Base-by-base conservation (phyloP, 2,888 invertebrate species). In the Muschampia plurimacula region DNA sequence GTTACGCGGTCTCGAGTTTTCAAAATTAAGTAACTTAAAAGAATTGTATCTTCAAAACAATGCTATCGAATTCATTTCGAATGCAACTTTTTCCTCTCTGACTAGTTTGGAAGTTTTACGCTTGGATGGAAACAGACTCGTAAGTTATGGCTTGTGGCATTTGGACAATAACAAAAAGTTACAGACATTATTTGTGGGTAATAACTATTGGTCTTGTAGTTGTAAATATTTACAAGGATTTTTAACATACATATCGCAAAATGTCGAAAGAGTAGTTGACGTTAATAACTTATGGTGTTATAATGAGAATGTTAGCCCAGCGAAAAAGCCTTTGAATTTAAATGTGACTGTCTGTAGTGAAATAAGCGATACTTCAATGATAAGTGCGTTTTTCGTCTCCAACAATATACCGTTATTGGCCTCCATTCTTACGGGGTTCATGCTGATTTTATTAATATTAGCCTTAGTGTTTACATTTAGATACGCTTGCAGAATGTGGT, bases 1-100 rank as follows among this genome's bases (percentile, higher is more conserved):
- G 78, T 91, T 98, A 77, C 96, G 96, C 78, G 97, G 98, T 8
- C 96, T 96, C 84, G 98, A 98, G 87, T 98, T 98, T 90, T 97
- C 97, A 81, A 96, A 97, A 84, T 93, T 98, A 81, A 95, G 96
- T 59, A 96, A 97, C 85, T 94, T 98, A 77, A 96, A 96, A 83
- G 98, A 98, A 89, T 95, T 98, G 74, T 97, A 97, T 90, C 95
- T 98, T 79, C 98, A 98, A 84, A 97, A 97, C 89, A 98, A 98
- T 91, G 92, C 96, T 81, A 96, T 98, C 80, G 95, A 96, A 78
- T 95, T 95, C 83, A 97, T 98, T 84, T 96, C 96, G 74, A 98
- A 98, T 87, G 95, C 95, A 82, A 98, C 98, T 67, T 97, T 98
- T 85, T 93, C 96, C 77, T 96, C 96, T 75, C 92, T 98, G 84